Base-by-base conservation (phyloP, 2,113 vertebrate genomes). In the Oreamnos americanus region DNA sequence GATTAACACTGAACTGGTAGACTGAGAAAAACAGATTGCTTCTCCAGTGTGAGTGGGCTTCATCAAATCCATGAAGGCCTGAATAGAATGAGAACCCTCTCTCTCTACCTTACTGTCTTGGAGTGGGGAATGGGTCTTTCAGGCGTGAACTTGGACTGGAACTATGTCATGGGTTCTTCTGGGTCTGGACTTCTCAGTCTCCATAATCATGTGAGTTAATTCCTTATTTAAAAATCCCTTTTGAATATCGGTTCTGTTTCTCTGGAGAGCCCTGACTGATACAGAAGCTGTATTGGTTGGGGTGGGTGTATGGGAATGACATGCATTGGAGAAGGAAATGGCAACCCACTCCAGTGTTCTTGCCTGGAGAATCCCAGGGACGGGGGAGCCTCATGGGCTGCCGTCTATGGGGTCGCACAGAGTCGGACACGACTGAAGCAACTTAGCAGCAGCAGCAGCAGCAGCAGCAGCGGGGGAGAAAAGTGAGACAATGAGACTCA, bases 341-440 rank as follows among this genome's bases (percentile, higher is more conserved):
- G 26, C 58, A 60, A 60, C 11, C 26, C 58, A 60, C 11, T 60
- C 58, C 58, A 13, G 11, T 60, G 58, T 60, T 60, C 57, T 60
- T 60, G 57, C 57, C 26, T 60, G 57, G 57, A 60, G 57, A 60
- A 60, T 60, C 57, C 11, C 25, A 60, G 57, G 57, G 25, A 28
- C 0, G 0, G 57, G 5, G 57, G 2, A 28, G 25, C 57, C 26
- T 28, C 5, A 5, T 28, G 57, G 57, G 57, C 26, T 60, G 25
- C 57, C 2, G 1, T 28, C 57, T 13, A 5, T 28, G 57, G 11
- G 57, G 25, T 28, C 0, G 0, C 57, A 60, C 57, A 28, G 57
- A 60, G 25, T 60, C 5, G 0, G 57, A 28, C 11, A 12, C 25
- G 2, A 60, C 57, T 28, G 11, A 60, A 60, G 2, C 0, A 0